Percentiles rank a stretch among this genome's conserved stretches.
phyloP scores from a whole-genome alignment of 2,113 vertebrate genomes.

The Saguinus midas region DNA sequence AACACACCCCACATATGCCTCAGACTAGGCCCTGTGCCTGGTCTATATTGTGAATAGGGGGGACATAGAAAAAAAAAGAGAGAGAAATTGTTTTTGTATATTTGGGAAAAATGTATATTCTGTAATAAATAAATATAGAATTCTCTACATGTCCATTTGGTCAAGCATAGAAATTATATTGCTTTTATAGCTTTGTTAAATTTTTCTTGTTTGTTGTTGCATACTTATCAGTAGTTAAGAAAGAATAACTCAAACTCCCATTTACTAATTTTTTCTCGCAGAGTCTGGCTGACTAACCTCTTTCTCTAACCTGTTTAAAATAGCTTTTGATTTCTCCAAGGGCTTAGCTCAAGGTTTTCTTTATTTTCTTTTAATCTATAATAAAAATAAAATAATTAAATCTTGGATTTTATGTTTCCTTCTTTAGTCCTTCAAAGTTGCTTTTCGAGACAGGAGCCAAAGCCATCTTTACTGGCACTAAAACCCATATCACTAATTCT shows the following conservation, averaged over 20 bases:
- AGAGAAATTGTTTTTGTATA: background rate
- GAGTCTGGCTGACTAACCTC: background rate
- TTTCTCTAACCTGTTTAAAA: background rate
- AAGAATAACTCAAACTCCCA: background rate
- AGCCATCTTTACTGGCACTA: background rate
- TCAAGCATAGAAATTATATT: background rate
- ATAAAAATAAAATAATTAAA: background rate
- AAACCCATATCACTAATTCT: background rate
- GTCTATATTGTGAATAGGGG: too few species aligned
- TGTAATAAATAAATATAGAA: background rate
- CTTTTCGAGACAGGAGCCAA: background rate
- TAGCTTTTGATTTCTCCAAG: background rate
- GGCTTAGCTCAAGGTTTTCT: background rate
- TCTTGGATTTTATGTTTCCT: background rate
- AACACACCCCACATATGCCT: too few species aligned
- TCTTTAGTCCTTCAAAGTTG: background rate
- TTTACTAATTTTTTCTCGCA: background rate
- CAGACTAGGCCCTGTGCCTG: too few species aligned
- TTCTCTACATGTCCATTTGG: background rate
- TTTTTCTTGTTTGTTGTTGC: background rate
- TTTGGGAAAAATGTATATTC: background rate
- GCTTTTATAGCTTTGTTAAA: background rate
- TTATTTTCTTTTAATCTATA: background rate
- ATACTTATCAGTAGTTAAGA: background rate
- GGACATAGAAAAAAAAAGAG: too few species aligned